phyloP scores from a whole-genome alignment of 2,797 vertebrate species.

The Neopelma chrysocephalum region DNA sequence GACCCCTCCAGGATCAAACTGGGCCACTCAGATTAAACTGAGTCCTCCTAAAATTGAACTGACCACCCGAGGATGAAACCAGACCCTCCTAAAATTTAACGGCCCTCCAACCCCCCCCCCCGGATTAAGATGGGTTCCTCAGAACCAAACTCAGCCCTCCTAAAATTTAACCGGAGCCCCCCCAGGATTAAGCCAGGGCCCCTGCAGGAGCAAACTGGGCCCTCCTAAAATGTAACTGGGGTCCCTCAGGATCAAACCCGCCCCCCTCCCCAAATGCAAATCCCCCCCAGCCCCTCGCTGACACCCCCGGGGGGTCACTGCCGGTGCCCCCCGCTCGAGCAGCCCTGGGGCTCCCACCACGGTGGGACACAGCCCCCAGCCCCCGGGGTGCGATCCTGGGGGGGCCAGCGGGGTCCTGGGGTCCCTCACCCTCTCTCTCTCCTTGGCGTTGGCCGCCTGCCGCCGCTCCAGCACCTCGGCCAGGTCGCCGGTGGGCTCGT shows the following conservation, averaged over 20 bases:
- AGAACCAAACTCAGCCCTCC: too few relatives aligned
- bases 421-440: conserved; percentile 85
- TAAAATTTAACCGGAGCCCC: too few relatives aligned
- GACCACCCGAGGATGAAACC: not conserved
- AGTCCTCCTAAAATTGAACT: too few relatives aligned
- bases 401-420: accelerated
- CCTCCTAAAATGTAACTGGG: not conserved
- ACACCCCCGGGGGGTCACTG: accelerated
- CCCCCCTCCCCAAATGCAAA: too few relatives aligned
- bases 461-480: conserved; percentile 81
- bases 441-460: conserved; percentile 90
- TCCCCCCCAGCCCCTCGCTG: accelerated
- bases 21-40: not conserved
- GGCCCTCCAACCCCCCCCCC: too few relatives aligned
- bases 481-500: conserved; percentile 78
- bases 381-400: accelerated
- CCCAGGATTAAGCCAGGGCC: too few relatives aligned
- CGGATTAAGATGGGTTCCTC: too few relatives aligned
- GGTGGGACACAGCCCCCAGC: accelerated
- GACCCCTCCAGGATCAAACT: not conserved
- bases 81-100: not conserved
- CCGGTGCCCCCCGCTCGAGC: accelerated
- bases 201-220: too few relatives aligned
- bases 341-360: accelerated
- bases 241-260: not conserved